phyloP scores from a whole-genome alignment of 2,797 vertebrate species.

The Enteromius afrohamiltoni region DNA sequence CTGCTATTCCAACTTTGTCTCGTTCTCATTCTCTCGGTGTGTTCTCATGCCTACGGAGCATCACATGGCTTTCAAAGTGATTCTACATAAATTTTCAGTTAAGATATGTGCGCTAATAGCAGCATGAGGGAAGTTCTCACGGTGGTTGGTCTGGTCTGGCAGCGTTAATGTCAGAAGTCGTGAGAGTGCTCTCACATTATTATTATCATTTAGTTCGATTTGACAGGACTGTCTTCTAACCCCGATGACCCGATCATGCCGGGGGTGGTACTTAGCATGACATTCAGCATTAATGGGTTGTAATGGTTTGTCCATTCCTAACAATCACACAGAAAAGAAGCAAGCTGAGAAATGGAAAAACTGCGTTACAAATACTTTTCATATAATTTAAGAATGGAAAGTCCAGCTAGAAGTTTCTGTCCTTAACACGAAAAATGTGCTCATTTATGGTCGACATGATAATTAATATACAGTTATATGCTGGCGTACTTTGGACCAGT shows the following conservation, averaged over 20 bases:
- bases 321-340: constrained; percentile 6
- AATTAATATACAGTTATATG: background rate
- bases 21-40: constrained; percentile 11
- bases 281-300: constrained; percentile 42
- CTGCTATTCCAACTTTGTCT: constrained; percentile 35
- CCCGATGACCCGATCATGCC: constrained; percentile 51
- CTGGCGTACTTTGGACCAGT: background rate
- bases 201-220: constrained; percentile 54
- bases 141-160: constrained; percentile 43
- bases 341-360: background rate
- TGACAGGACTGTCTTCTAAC: constrained; percentile 46
- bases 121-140: constrained; percentile 42
- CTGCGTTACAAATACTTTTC: background rate
- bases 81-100: constrained; percentile 44
- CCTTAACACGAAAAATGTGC: background rate
- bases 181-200: constrained; percentile 50
- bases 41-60: constrained; percentile 24
- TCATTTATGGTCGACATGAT: background rate
- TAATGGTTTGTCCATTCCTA: constrained; percentile 36
- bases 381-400: background rate
- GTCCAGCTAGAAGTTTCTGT: background rate
- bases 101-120: constrained; percentile 45
- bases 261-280: constrained; percentile 42
- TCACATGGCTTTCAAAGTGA: constrained; percentile 36
- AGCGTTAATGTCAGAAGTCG: constrained; percentile 45